Base-by-base conservation (phyloP, 37 sponge, comb jelly and placozoan species). In the Ianthella basta region DNA sequence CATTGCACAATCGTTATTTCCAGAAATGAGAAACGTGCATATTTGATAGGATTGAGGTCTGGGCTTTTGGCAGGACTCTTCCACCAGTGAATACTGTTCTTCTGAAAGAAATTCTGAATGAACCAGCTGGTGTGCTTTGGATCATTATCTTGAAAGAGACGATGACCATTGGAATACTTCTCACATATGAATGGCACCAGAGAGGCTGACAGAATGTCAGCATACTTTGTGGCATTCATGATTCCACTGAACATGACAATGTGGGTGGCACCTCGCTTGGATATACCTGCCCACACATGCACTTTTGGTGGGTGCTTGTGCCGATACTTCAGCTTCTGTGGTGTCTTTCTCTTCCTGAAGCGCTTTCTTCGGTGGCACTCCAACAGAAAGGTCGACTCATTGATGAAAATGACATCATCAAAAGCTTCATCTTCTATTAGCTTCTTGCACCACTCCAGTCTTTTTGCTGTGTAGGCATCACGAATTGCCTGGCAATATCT, bases 91-190 rank as follows among this genome's bases (percentile, higher is more conserved):
- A 27, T 61, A 13, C n/a, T 61, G n/a, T 25, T 25, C n/a, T 61
- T 27, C 63, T 14, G 25, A 61, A 61, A 61, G 14, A 61, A 61
- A 12, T 61, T 4, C 14, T 61, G 63, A 25, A 61, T 61, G 27
- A 61, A 61, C 10, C 8, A 8, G 8, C 50, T 44, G 64, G 64
- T 27, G 36, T 80, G 80, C 57, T 86, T 86, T 23, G 87, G 81
- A 59, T 80, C 87, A 69, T 81, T 86, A 38, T 86, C 87, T 54
- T 80, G 80, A 38, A 86, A 64, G 59, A 81, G 36, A 21, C 69
- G 81, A 41, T 80, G 81, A 33, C 41, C 25, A 24, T 73, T 50
- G 27, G 78, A 41, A 24, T 56, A 73, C 1, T 25, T 59, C 5
- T 41, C 78, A 5, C 75, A 4, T 3, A 85, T 74, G 78, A 77